Evolutionary conservation across 2,797 vertebrate species (phyloP).

Genomic region (Staurois parvus): DNA sequence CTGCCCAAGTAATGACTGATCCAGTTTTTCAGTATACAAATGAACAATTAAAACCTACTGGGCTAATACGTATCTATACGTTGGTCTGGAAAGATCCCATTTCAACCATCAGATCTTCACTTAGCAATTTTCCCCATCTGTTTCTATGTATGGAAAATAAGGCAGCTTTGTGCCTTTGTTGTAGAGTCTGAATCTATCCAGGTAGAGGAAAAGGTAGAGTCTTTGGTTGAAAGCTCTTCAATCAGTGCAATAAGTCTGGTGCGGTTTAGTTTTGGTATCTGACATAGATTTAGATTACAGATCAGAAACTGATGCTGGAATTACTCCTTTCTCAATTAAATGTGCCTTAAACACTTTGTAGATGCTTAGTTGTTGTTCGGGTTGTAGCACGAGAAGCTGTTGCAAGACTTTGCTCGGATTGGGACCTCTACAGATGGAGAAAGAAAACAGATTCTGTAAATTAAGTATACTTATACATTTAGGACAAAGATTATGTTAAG

Average conservation of each 20-base stretch:
- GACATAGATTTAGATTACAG: conserved; percentile 59
- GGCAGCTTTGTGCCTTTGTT: conserved; percentile 20
- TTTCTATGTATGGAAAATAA: not conserved
- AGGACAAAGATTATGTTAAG: not conserved
- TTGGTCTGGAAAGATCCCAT: conserved; percentile 4
- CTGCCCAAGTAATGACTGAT: not conserved
- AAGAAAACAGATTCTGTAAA: conserved; percentile 21
- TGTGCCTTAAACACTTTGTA: conserved; percentile 89
- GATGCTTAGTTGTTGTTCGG: conserved; percentile 90
- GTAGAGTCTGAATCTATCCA: not conserved
- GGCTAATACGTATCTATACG: not conserved
- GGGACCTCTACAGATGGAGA: conserved; percentile 82
- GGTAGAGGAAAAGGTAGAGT: not conserved
- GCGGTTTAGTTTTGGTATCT: not conserved
- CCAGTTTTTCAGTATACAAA: not conserved
- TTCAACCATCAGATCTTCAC: not conserved
- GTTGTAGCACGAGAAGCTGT: conserved; percentile 91
- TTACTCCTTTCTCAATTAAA: conserved; percentile 85
- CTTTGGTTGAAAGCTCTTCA: conserved; percentile 50
- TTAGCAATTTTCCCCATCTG: not conserved
- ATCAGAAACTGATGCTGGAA: conserved; percentile 77
- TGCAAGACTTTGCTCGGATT: conserved; percentile 96
- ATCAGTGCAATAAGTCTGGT: conserved; percentile 43
- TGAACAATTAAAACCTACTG: conserved; percentile 16
- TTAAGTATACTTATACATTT: not conserved